Base-by-base conservation (phyloP, 2,888 invertebrate species). In the Calameuta idolon region DNA sequence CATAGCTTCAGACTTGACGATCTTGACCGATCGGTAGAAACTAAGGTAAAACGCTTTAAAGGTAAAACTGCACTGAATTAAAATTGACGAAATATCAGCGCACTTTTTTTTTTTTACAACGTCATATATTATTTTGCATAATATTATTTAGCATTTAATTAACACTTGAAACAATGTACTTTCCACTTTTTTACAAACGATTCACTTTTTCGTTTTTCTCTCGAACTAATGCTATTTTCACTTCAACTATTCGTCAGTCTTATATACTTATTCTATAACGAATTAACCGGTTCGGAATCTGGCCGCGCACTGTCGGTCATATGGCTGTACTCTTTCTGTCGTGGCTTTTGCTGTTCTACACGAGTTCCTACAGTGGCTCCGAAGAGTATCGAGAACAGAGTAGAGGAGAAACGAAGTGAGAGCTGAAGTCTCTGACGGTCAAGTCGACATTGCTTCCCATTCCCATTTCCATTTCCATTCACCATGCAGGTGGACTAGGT, bases 221-320 rank as follows among this genome's bases (percentile, higher is more conserved):
- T 23, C 2, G 55, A 55, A 5, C 5, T 5, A 55, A 55, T 55
- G 23, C 9, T 23, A 55, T 23, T 9, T 23, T 55, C 55, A 9
- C 55, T 55, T 55, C 9, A 23, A 55, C 23, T 55, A 55, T 55
- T 9, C 5, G 2, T 55, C 23, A 1, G 23, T 30, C 71, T 31
- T 31, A 3, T 71, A 1, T 31, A 33, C n/a, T n/a, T 33, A n/a
- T 34, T 71, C 31, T 23, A 31, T 15, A 55, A 74, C 80, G 87
- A 82, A 75, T 81, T 80, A 81, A 83, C 79, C 85, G 81, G 83
- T 83, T 83, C 84, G 85, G 80, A 83, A 83, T 88, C 83, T 79
- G 85, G 80, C 79, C 81, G 85, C 84, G 83, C 85, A 89, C 89
- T 89, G 87, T 78, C 83, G 82, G 81, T 80, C 83, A 83, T 85